Evolutionary conservation across 2,888 invertebrate genomes (phyloP).

Genomic region (Nemotelus pantherinus): DNA sequence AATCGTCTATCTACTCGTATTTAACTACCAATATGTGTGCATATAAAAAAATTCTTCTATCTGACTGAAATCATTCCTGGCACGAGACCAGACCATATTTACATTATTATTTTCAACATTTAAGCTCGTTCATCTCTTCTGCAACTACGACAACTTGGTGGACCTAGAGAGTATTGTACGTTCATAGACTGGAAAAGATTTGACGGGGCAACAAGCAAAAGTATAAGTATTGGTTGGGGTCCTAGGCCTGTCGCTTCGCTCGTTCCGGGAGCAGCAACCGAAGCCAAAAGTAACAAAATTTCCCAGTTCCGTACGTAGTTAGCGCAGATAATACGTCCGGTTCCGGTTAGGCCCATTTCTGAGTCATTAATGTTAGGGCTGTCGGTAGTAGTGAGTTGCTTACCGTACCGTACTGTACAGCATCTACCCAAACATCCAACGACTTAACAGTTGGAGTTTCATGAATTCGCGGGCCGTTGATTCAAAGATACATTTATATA

Average conservation of each 20-base stretch:
- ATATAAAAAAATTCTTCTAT: too few species aligned
- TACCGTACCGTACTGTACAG: background rate
- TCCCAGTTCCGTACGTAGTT: slow-evolving; percentile 56
- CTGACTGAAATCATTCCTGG: background rate
- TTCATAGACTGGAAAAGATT: background rate
- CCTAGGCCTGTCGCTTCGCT: background rate
- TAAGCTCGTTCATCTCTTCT: slow-evolving; percentile 1
- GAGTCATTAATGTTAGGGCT: slow-evolving; percentile 50
- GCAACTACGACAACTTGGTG: slow-evolving; percentile 14
- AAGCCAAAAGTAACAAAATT: slow-evolving; percentile 42
- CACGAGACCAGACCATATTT: background rate
- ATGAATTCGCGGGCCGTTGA: slow-evolving; percentile 4
- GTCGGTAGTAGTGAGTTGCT: background rate
- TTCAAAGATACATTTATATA: background rate
- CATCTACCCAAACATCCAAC: background rate
- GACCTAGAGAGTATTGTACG: background rate
- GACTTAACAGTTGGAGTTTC: slow-evolving; percentile 2
- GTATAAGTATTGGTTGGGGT: too few species aligned
- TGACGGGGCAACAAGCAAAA: too few species aligned
- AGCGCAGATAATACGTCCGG: slow-evolving; percentile 66
- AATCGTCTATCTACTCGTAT: slow-evolving; percentile 26
- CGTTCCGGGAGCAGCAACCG: slow-evolving; percentile 38
- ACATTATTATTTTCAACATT: background rate
- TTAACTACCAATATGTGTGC: background rate
- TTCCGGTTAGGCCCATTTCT: slow-evolving; percentile 65